Percentiles rank a stretch among this genome's conserved stretches.
Evolutionary conservation across 1,140 invertebrate species (phyloP).

Genomic region (Mizuhopecten yessoensis): DNA sequence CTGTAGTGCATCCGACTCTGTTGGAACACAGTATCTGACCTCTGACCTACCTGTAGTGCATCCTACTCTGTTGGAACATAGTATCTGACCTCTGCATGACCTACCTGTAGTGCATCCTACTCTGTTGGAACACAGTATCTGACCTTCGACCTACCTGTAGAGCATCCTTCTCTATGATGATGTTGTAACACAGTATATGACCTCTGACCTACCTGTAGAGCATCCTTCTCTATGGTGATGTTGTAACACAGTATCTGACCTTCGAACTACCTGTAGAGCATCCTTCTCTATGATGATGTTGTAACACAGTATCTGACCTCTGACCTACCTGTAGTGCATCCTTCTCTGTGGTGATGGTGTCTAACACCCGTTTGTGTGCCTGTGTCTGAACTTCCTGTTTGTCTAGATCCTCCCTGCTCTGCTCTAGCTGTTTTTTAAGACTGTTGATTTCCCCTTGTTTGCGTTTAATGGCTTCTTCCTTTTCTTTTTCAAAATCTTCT

Average conservation of each 20-base stretch:
- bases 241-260: conserved; percentile 61
- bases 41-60: conserved; percentile 72
- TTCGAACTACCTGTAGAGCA: conserved; percentile 73
- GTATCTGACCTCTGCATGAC: neutral
- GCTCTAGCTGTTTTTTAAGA: conserved; percentile 73
- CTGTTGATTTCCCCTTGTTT: conserved; percentile 82
- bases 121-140: conserved; percentile 66
- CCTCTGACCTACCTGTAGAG: conserved; percentile 72
- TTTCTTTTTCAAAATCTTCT: conserved; percentile 77
- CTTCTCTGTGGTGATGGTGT: conserved; percentile 76
- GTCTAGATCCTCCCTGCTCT: conserved; percentile 68
- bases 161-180: conserved; percentile 77
- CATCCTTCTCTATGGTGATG: conserved; percentile 76
- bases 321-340: conserved; percentile 76
- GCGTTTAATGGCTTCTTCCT: conserved; percentile 75
- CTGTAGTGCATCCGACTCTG: conserved; percentile 78
- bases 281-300: conserved; percentile 76
- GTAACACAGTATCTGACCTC: conserved; percentile 63
- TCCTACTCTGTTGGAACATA: conserved; percentile 70
- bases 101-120: conserved; percentile 77
- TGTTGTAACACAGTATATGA: conserved; percentile 63
- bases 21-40: too few species aligned
- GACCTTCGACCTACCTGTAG: conserved; percentile 69
- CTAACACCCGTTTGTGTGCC: conserved; percentile 78
- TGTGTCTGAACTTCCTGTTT: conserved; percentile 76